Evolutionary conservation across 2,113 vertebrate genomes (phyloP).

Genomic region (Cololabis saira): DNA sequence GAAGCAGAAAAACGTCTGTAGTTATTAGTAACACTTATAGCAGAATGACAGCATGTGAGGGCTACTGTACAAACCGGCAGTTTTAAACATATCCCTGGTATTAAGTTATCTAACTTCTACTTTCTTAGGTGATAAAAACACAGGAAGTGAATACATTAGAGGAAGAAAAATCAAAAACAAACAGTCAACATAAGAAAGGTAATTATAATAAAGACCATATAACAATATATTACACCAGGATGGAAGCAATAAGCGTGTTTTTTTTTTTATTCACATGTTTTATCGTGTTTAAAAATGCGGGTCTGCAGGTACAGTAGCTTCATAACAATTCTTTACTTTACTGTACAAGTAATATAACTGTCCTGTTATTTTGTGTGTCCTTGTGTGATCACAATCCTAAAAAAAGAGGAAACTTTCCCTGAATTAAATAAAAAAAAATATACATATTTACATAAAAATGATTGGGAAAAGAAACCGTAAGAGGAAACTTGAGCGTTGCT

Average conservation of each 20-base stretch:
- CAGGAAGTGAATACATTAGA: neutral
- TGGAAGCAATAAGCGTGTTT: constrained; percentile 17
- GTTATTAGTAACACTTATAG: neutral
- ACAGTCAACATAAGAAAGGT: neutral
- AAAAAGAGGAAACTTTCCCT: too few relatives aligned
- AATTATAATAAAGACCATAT: constrained; percentile 13
- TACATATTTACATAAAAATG: too few relatives aligned
- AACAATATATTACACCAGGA: neutral
- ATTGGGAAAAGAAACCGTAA: too few relatives aligned
- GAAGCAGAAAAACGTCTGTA: neutral
- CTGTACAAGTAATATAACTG: too few relatives aligned
- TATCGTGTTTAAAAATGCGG: neutral
- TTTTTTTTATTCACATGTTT: constrained; percentile 3
- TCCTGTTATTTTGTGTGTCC: too few relatives aligned
- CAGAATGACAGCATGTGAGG: constrained; percentile 5
- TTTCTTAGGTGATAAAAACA: too few relatives aligned
- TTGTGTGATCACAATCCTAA: too few relatives aligned
- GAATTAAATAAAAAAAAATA: too few relatives aligned
- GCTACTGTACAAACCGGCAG: constrained; percentile 25
- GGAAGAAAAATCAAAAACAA: constrained; percentile 13
- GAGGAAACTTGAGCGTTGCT: too few relatives aligned
- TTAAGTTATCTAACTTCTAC: too few relatives aligned
- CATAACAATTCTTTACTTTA: neutral
- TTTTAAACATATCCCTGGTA: constrained; percentile 27
- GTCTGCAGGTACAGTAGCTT: neutral